Evolutionary conservation across 2,113 vertebrate genomes (phyloP).

Genomic region (Columba janthina): DNA sequence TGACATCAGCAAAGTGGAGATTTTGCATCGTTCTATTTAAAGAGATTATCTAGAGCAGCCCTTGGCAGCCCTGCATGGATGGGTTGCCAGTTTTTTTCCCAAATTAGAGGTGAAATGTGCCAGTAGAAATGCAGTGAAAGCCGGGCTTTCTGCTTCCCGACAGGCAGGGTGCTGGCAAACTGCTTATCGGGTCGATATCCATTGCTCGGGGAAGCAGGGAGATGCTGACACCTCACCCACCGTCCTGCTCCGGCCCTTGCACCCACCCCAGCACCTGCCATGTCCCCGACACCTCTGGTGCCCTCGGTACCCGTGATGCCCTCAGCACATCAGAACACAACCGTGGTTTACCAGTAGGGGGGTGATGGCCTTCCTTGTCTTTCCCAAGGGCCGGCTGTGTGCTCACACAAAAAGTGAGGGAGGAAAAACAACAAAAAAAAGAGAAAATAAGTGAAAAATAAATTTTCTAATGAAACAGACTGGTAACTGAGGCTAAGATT

Average conservation of each 20-base stretch:
- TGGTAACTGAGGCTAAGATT: background rate
- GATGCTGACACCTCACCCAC: background rate
- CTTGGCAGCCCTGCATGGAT: background rate
- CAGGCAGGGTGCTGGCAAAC: background rate
- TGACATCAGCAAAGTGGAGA: conserved; percentile 7
- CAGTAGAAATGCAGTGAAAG: background rate
- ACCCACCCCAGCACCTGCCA: background rate
- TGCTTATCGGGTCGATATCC: background rate
- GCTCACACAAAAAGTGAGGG: background rate
- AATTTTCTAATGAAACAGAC: background rate
- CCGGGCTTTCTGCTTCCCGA: background rate
- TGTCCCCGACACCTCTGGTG: background rate
- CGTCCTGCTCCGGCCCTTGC: fast-evolving
- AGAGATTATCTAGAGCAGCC: conserved; percentile 44
- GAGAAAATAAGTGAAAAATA: background rate
- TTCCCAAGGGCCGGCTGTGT: background rate
- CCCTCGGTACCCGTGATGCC: fast-evolving
- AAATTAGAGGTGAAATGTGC: conserved; percentile 44
- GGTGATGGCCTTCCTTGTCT: background rate
- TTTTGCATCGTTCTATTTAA: background rate
- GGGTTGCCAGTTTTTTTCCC: conserved; percentile 27
- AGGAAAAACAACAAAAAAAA: background rate
- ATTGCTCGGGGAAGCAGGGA: background rate
- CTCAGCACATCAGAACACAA: background rate
- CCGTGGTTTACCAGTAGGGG: fast-evolving